Conservation (phyloP, 1,140 invertebrate genomes). For the Bombyx mori region ASM3026992v2 NC_085109.1:10173501-10174000, state of each 20-base stretch:
- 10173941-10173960: too few species aligned
- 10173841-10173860: too few species aligned
- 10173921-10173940: too few species aligned
- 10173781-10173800: conserved; percentile 33
- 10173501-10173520: conserved; percentile 67
- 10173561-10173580: conserved; percentile 13
- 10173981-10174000: too few species aligned
- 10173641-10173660: conserved; percentile 37
- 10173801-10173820: background rate
- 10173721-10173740: conserved; percentile 47
- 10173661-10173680: conserved; percentile 54
- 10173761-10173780: conserved; percentile 27
- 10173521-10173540: conserved; percentile 31
- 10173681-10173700: conserved; percentile 52
- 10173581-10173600: conserved; percentile 47
- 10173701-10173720: conserved; percentile 27
- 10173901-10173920: too few species aligned
- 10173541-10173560: conserved; percentile 47
- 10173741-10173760: conserved; percentile 62
- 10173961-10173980: too few species aligned
- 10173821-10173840: too few species aligned
- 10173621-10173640: conserved; percentile 52
- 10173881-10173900: too few species aligned
- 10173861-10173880: too few species aligned
- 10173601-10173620: conserved; percentile 63